These are phyloP conservation scores for Latrodectus hesperus DNA, from an alignment of 2,888 invertebrate genomes.

Conservation along the genomic window DNA sequence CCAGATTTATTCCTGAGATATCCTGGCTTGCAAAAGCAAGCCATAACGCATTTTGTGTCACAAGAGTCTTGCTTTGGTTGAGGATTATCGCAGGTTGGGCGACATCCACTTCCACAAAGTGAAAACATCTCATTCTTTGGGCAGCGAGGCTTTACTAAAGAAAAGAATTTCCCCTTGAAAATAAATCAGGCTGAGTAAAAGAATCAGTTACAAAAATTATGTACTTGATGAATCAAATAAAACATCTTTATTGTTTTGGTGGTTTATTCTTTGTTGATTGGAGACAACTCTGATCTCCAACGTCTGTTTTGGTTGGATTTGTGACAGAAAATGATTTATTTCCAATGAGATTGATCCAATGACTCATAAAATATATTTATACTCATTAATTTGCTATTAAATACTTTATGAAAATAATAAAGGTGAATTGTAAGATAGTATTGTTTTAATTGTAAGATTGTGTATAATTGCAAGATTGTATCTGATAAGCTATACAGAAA, in stretches of 20 bases:
- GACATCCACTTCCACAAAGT: constrained; percentile 19
- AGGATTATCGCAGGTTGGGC: constrained; percentile 6
- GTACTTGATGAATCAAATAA: neutral
- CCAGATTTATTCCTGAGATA: constrained; percentile 7
- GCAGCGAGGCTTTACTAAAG: neutral
- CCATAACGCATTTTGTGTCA: constrained; percentile 6
- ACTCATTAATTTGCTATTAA: no score
- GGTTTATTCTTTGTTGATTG: neutral
- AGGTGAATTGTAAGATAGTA: no score
- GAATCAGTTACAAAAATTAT: neutral
- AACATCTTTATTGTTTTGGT: neutral
- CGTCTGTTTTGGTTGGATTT: neutral
- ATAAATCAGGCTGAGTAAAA: neutral
- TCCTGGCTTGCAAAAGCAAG: constrained; percentile 26
- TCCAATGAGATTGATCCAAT: neutral
- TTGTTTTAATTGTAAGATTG: no score
- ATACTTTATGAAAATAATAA: no score
- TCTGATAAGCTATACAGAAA: no score
- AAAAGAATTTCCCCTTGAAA: neutral
- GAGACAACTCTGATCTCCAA: neutral
- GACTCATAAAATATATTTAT: no score
- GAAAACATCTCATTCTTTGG: constrained; percentile 8
- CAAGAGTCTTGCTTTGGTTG: neutral
- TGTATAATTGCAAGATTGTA: no score
- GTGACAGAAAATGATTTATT: neutral